Conservation (phyloP, 2,888 invertebrate species). For the Miltochrista miniata region DNA sequence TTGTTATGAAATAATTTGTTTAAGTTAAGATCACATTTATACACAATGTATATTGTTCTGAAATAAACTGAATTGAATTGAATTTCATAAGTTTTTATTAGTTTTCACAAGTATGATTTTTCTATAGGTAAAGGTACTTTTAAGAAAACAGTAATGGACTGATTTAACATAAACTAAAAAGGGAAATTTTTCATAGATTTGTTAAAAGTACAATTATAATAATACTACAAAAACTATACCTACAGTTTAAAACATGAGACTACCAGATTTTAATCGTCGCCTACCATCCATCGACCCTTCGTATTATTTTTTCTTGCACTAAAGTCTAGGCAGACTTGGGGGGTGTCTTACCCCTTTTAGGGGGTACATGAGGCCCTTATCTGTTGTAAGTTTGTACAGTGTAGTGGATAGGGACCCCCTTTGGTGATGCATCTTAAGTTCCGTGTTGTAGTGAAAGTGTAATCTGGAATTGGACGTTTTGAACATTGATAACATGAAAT, state of each 20-base stretch:
- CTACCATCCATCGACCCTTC: slow-evolving; percentile 48
- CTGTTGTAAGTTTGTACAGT: slow-evolving; percentile 82
- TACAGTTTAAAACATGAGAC: not conserved
- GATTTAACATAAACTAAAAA: too few relatives aligned
- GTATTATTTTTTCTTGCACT: slow-evolving; percentile 77
- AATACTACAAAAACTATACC: not conserved
- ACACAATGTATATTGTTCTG: too few relatives aligned
- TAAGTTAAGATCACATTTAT: too few relatives aligned
- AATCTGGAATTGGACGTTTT: slow-evolving; percentile 22
- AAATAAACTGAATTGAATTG: too few relatives aligned
- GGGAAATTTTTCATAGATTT: too few relatives aligned
- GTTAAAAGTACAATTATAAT: not conserved
- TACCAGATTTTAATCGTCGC: slow-evolving; percentile 6
- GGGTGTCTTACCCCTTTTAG: slow-evolving; percentile 82
- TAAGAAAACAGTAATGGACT: too few relatives aligned
- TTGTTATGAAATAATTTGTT: too few relatives aligned
- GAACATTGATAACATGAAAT: not conserved
- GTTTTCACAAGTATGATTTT: too few relatives aligned
- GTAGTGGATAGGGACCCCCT: slow-evolving; percentile 79
- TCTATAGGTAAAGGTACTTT: too few relatives aligned
- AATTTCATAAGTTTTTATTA: too few relatives aligned
- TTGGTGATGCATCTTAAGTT: slow-evolving; percentile 79
- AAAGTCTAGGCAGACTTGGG: slow-evolving; percentile 73
- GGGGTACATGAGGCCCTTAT: slow-evolving; percentile 81
- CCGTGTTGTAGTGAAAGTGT: slow-evolving; percentile 56